phyloP scores from a whole-genome alignment of 2,797 vertebrate genomes.

The Phoeniculus purpureus region DNA sequence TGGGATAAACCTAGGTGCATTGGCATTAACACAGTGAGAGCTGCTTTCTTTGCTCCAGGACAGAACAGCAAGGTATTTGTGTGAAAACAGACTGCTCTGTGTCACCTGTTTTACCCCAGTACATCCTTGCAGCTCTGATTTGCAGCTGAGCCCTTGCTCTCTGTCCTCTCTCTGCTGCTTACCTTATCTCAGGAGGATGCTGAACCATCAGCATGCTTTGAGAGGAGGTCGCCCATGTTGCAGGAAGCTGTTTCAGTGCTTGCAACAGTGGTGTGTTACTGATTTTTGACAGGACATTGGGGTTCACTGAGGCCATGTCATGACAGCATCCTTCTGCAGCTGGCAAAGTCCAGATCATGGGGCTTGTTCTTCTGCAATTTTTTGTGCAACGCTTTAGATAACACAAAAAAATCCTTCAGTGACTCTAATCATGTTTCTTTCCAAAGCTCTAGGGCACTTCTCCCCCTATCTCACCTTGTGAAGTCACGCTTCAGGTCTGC shows the following conservation, averaged over 20 bases:
- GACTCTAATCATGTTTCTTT: conserved; percentile 35
- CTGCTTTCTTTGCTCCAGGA: not conserved
- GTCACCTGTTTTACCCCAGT: not conserved
- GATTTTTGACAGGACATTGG: not conserved
- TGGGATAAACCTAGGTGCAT: not conserved
- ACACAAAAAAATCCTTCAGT: conserved; percentile 40
- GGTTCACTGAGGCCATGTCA: not conserved
- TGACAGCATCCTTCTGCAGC: not conserved
- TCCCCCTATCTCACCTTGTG: not conserved
- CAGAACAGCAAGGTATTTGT: not conserved
- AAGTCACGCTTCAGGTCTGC: conserved; percentile 39
- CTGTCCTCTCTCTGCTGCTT: not conserved
- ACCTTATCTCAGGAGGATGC: not conserved
- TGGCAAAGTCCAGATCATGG: not conserved
- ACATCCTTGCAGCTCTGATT: not conserved
- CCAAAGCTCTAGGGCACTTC: conserved; percentile 25
- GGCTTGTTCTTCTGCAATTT: conserved; percentile 22
- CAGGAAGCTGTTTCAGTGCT: not conserved
- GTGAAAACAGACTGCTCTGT: not conserved
- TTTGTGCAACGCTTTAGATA: conserved; percentile 35
- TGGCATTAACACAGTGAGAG: not conserved
- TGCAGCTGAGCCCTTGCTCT: not conserved
- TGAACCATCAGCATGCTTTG: accelerated
- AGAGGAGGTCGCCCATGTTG: not conserved
- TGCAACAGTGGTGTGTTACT: not conserved